Conservation (phyloP, 2,113 vertebrate genomes). For the Spilogale gracilis region DNA sequence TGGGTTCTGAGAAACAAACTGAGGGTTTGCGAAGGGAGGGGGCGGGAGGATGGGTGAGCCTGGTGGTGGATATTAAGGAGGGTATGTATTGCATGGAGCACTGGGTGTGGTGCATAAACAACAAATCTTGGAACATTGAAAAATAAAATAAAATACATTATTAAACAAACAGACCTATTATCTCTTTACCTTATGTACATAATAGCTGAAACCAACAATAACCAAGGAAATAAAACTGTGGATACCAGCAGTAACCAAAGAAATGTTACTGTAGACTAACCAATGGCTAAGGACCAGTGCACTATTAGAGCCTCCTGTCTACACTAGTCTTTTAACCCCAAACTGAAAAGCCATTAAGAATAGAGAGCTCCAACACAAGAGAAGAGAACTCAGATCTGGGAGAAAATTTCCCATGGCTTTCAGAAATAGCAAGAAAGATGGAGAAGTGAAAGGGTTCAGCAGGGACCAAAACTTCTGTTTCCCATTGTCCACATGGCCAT, state of each 20-base stretch:
- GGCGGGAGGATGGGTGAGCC: no score
- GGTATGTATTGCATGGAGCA: no score
- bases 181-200: not conserved
- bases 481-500: not conserved
- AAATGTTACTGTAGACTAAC: not conserved
- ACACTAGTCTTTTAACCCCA: not conserved
- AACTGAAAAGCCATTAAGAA: not conserved
- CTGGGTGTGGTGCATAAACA: no score
- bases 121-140: no score
- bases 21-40: no score
- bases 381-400: not conserved
- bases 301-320: not conserved
- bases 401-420: not conserved
- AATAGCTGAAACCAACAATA: not conserved
- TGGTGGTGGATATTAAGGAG: no score
- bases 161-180: not conserved
- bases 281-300: not conserved
- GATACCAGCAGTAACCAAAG: not conserved
- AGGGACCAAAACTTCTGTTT: not conserved
- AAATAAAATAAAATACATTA: no score
- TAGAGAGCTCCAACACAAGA: not conserved
- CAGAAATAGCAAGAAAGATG: not conserved
- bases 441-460: not conserved
- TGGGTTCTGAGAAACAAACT: no score
- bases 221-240: not conserved